These are phyloP conservation scores for Coranthus polyacanthus DNA, from an alignment of 2,797 vertebrate species.

Conservation along the genomic window DNA sequence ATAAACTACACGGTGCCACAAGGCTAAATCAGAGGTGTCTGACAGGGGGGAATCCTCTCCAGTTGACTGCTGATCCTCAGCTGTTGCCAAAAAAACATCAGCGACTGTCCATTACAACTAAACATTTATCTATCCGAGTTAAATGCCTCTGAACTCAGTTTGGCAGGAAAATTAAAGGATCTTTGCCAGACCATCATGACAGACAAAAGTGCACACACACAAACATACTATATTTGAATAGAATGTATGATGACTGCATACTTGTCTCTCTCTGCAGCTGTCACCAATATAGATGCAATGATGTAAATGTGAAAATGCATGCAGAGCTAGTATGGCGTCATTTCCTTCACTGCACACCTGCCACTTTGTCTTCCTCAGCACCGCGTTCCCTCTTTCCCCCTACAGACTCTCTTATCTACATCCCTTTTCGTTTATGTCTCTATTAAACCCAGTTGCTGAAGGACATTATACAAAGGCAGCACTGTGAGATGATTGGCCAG, in stretches of 20 bases:
- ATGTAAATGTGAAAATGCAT: conserved; percentile 35
- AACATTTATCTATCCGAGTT: conserved; percentile 33
- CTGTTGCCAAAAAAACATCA: conserved; percentile 15
- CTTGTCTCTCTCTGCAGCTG: conserved; percentile 16
- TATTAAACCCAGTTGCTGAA: conserved; percentile 69
- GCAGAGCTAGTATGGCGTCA: conserved; percentile 3
- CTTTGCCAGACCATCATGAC: conserved; percentile 35
- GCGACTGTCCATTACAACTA: conserved; percentile 8
- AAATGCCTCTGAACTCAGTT: conserved; percentile 44
- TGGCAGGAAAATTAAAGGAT: conserved; percentile 37
- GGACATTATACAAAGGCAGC: conserved; percentile 74
- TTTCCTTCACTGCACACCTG: conserved; percentile 52
- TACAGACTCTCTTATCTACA: conserved; percentile 13
- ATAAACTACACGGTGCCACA: no score
- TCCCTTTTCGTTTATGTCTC: conserved; percentile 53
- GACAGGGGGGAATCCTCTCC: conserved; percentile 7
- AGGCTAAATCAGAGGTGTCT: no score
- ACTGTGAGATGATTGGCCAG: conserved; percentile 73
- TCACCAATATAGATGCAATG: conserved; percentile 16
- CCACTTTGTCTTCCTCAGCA: conserved; percentile 45
- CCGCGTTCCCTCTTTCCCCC: conserved; percentile 21
- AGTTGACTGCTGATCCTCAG: no score
- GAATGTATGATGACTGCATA: conserved; percentile 3
- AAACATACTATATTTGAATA: background rate
- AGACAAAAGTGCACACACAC: background rate